phyloP scores from a whole-genome alignment of 2,888 invertebrate genomes.

The Sesamia inferens region DNA sequence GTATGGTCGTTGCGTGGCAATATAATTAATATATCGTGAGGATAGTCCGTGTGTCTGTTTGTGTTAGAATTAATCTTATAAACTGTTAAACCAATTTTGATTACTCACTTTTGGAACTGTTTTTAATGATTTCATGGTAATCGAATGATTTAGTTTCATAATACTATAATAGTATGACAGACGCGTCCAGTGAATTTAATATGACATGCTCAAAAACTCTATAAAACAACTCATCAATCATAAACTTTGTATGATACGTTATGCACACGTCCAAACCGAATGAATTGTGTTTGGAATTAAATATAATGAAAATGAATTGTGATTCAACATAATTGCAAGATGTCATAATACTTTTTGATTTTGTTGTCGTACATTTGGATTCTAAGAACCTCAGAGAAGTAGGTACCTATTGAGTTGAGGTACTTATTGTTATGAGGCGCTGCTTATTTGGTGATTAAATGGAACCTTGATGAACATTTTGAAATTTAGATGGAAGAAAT shows the following conservation, averaged over 20 bases:
- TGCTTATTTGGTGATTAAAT: not conserved
- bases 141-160: conserved; percentile 6
- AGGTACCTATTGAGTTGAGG: not conserved
- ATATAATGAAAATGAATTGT: conserved; percentile 26
- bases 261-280: conserved; percentile 7
- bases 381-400: not conserved
- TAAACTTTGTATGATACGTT: conserved; percentile 21
- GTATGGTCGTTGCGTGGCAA: conserved; percentile 57
- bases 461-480: not conserved
- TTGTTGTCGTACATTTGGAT: not conserved
- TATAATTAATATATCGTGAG: conserved; percentile 51
- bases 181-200: conserved; percentile 40
- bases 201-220: conserved; percentile 52
- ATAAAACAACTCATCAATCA: conserved; percentile 49
- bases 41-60: conserved; percentile 43
- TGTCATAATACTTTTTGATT: conserved; percentile 22
- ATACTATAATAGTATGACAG: conserved; percentile 31
- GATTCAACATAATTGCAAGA: conserved; percentile 19
- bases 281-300: conserved; percentile 28
- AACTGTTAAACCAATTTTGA: conserved; percentile 43
- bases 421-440: no score
- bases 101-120: conserved; percentile 16
- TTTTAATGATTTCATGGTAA: conserved; percentile 10
- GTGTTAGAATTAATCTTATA: conserved; percentile 35
- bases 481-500: not conserved